phyloP scores from a whole-genome alignment of 2,113 vertebrate genomes.

The Eurystomus gularis region DNA sequence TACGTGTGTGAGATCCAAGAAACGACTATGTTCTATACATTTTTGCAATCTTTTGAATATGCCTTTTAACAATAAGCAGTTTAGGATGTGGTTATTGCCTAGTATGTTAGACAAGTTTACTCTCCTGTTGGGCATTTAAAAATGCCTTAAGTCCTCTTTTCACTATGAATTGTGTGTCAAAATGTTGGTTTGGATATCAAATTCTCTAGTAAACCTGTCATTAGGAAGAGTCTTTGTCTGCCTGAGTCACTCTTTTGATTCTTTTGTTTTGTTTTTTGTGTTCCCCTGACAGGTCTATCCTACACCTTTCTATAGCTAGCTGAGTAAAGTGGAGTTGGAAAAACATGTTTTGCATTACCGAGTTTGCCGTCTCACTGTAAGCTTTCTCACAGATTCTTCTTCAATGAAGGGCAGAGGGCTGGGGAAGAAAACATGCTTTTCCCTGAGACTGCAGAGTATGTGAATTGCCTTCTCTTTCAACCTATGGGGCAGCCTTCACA shows the following conservation, averaged over 20 bases:
- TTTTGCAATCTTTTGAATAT: neutral
- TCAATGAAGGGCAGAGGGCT: neutral
- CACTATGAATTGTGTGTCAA: neutral
- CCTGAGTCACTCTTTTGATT: neutral
- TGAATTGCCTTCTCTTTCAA: slow-evolving; percentile 61
- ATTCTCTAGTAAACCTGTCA: slow-evolving; percentile 18
- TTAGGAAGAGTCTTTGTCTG: slow-evolving; percentile 31
- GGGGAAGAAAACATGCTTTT: slow-evolving; percentile 35
- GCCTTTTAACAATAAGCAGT: neutral
- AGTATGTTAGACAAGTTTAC: neutral
- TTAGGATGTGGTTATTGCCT: neutral
- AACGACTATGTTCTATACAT: neutral
- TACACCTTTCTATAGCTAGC: slow-evolving; percentile 46
- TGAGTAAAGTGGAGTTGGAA: neutral
- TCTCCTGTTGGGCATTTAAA: slow-evolving; percentile 8
- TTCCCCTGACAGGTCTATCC: slow-evolving; percentile 37
- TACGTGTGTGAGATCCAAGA: neutral
- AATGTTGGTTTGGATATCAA: slow-evolving; percentile 41
- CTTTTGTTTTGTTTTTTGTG: neutral
- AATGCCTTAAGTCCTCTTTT: slow-evolving; percentile 29
- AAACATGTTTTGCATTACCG: slow-evolving; percentile 57
- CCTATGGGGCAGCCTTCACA: slow-evolving; percentile 42
- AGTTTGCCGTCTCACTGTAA: slow-evolving; percentile 16
- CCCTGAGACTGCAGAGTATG: neutral
- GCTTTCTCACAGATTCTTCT: slow-evolving; percentile 53